Conservation (phyloP, 1,140 invertebrate species). For the Cepaea nemoralis region DNA sequence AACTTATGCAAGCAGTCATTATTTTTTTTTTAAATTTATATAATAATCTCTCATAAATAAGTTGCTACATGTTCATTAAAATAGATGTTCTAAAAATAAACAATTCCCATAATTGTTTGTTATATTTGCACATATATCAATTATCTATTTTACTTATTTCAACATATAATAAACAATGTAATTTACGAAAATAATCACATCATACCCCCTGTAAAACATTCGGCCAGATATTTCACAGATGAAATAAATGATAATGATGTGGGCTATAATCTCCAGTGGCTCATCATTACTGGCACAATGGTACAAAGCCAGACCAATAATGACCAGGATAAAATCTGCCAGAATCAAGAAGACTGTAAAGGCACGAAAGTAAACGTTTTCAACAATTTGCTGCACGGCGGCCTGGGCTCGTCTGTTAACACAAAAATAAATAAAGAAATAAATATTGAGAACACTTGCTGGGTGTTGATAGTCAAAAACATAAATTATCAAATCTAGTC, state of each 20-base stretch:
- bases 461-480: no score
- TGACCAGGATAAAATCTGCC: slow-evolving; percentile 70
- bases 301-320: slow-evolving; percentile 67
- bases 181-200: background rate
- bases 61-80: no score
- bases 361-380: slow-evolving; percentile 64
- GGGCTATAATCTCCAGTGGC: slow-evolving; percentile 62
- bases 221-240: slow-evolving; percentile 70
- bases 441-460: no score
- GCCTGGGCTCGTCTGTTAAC: slow-evolving; percentile 57
- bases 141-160: no score
- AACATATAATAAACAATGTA: no score
- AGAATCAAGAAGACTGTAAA: slow-evolving; percentile 70
- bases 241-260: slow-evolving; percentile 71
- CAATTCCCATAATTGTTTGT: no score
- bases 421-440: slow-evolving; percentile 31
- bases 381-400: slow-evolving; percentile 53
- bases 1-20: no score
- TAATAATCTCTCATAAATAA: no score
- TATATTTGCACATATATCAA: no score
- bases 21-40: no score
- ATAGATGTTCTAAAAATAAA: no score
- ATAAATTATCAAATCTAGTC: no score
- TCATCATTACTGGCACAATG: slow-evolving; percentile 51
- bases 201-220: slow-evolving; percentile 70